Conservation (phyloP, 2,113 vertebrate species). For the Macquaria australasica region DNA sequence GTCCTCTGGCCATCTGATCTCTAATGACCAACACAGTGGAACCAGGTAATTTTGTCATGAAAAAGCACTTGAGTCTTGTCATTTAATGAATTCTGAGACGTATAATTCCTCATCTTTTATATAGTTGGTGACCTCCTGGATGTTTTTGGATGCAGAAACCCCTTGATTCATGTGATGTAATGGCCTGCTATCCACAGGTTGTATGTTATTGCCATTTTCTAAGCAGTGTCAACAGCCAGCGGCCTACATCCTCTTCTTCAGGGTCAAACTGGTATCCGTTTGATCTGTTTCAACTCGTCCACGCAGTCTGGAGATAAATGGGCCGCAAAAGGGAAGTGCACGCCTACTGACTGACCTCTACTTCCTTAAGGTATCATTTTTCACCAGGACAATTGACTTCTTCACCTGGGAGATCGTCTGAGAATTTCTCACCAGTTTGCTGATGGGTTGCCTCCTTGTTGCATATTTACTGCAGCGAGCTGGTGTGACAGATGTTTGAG, state of each 20-base stretch:
- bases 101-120: background rate
- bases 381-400: slow-evolving; percentile 34
- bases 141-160: background rate
- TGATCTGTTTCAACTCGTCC: slow-evolving; percentile 43
- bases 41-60: background rate
- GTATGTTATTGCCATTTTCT: slow-evolving; percentile 38
- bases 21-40: background rate
- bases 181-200: background rate
- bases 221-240: slow-evolving; percentile 22
- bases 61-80: background rate
- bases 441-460: slow-evolving; percentile 40
- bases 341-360: slow-evolving; percentile 36
- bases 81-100: background rate
- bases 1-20: background rate
- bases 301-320: slow-evolving; percentile 61
- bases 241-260: slow-evolving; percentile 10
- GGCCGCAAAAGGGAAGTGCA: slow-evolving; percentile 50
- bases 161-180: slow-evolving; percentile 12
- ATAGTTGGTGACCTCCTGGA: background rate
- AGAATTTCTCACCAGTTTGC: slow-evolving; percentile 52
- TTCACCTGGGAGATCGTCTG: slow-evolving; percentile 32
- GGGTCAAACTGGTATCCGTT: slow-evolving; percentile 41
- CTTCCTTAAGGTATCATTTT: slow-evolving; percentile 51
- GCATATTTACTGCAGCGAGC: slow-evolving; percentile 9
- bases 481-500: slow-evolving; percentile 16